Base-by-base conservation (phyloP, 2,888 invertebrate genomes). In the Dermolepida albohirtum region DNA sequence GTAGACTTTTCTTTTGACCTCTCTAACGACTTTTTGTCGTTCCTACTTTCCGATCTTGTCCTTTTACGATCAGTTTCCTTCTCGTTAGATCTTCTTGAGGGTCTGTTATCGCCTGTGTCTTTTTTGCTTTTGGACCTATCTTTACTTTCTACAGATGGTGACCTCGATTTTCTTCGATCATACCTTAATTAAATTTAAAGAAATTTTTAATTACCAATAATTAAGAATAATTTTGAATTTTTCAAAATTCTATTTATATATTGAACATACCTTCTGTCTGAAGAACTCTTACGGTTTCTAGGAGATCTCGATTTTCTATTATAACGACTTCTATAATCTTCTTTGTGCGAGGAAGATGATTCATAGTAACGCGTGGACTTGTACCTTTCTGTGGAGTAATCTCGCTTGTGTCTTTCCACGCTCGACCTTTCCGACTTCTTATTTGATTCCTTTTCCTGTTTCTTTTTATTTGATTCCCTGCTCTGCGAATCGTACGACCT, bases 131-230 rank as follows among this genome's bases (percentile, higher is more conserved):
- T 68, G 14, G 34, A 40, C 64, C 40, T 68, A 16, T 55, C 54
- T 54, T 67, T 41, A 66, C 51, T 72, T 82, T 80, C 73, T 82
- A 77, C 72, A 82, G 74, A 66, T 78, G 74, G 72, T 81, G 78
- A 75, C 79, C 62, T 69, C 73, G 78, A 76, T 70, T 77, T 71
- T 74, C 75, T 71, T 59, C 77, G 68, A 6, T 72, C 55, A 27
- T 50, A 27, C 67, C 39, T 72, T 52, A 65, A 29, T 10, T 40
- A 11, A 14, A 43, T 43, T 43, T 44, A 44, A 6, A 5, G n/a
- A 14, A 44, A 12, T 6, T 6, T 1, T 12, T 44, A 44, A n/a
- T n/a, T 2, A 8, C 10, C 8, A 34, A 34, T 10, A 47, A 14
- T n/a, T 44, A n/a, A 14, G 12, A 6, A 44, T 1, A 7, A 12